Evolutionary conservation across 2,113 vertebrate genomes (phyloP).

Genomic region (Misgurnus mizolepis): DNA sequence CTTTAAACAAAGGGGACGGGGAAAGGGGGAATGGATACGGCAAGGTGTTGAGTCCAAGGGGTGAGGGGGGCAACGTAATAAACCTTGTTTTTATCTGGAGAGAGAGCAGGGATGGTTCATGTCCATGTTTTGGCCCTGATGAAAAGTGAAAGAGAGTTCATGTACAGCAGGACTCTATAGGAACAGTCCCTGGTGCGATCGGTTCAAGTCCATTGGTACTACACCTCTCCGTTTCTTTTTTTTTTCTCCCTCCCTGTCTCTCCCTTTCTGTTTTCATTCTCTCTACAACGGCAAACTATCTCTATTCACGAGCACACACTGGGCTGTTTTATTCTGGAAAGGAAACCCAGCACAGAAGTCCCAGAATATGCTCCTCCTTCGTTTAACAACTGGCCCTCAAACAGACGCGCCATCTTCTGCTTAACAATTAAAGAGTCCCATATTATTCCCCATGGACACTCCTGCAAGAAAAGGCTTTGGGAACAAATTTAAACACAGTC

Average conservation of each 20-base stretch:
- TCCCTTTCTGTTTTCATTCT: conserved; percentile 60
- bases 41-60: conserved; percentile 77
- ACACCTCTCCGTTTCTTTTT: conserved; percentile 78
- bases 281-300: conserved; percentile 75
- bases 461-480: conserved; percentile 95
- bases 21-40: conserved; percentile 65
- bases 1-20: conserved; percentile 78
- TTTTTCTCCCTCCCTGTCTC: conserved; percentile 77
- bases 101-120: conserved; percentile 50
- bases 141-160: conserved; percentile 75
- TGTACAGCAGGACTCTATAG: conserved; percentile 85
- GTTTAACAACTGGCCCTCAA: conserved; percentile 79
- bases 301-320: conserved; percentile 31
- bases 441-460: conserved; percentile 86
- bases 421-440: conserved; percentile 91
- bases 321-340: conserved; percentile 36
- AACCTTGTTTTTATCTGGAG: conserved; percentile 74
- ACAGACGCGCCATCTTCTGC: conserved; percentile 88
- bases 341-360: conserved; percentile 84
- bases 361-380: conserved; percentile 87
- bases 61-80: too few species aligned
- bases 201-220: conserved; percentile 86
- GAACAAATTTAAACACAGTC: conserved; percentile 84
- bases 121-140: conserved; percentile 45
- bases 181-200: conserved; percentile 87